Percentiles rank a stretch among this genome's conserved stretches.
phyloP scores from a whole-genome alignment of 2,888 invertebrate species.

The Sinotaia quadrata region DNA sequence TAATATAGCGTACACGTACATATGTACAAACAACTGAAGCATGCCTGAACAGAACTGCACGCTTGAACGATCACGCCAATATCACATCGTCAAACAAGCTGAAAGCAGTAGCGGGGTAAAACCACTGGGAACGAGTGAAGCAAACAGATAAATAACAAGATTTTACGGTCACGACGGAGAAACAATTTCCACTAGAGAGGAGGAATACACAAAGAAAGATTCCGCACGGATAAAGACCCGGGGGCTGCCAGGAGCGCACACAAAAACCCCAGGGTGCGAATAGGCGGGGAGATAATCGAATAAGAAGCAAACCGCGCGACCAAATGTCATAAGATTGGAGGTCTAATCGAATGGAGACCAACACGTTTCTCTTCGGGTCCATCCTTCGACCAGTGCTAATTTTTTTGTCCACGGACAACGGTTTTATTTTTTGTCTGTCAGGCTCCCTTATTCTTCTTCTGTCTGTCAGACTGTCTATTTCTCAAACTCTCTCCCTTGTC shows the following conservation, averaged over 20 bases:
- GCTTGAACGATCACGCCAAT: no score
- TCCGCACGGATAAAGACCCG: constrained; percentile 16
- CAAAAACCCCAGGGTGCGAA: constrained; percentile 5
- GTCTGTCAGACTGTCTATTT: background rate
- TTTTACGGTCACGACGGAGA: no score
- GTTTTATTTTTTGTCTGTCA: constrained; percentile 1
- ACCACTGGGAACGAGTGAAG: no score
- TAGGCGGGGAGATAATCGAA: constrained; percentile 33
- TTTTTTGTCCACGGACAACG: background rate
- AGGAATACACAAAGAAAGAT: no score
- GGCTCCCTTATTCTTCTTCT: background rate
- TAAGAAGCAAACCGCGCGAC: constrained; percentile 37
- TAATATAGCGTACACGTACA: no score
- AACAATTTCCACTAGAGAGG: no score
- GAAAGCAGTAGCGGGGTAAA: no score
- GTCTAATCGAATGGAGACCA: constrained; percentile 29
- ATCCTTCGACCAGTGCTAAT: constrained; percentile 9
- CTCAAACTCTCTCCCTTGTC: no score
- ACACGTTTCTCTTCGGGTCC: background rate
- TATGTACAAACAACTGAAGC: no score
- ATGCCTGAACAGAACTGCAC: no score
- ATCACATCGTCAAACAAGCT: no score
- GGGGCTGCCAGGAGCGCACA: background rate
- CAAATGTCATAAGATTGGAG: constrained; percentile 42
- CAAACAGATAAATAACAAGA: no score